Conservation (phyloP, 2,888 invertebrate genomes). For the Dryadula phaetusa region DNA sequence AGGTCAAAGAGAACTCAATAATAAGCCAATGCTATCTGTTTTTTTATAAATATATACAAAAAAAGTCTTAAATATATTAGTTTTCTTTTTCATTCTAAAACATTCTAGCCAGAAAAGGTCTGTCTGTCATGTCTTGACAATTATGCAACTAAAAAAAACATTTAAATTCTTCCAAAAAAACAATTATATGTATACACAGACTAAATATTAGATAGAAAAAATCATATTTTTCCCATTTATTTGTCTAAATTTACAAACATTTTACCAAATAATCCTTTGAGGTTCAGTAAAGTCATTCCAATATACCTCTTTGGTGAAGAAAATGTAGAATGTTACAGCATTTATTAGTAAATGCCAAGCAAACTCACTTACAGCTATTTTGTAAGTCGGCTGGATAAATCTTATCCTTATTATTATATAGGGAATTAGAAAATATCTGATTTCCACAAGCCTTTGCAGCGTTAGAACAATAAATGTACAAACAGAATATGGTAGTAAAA, state of each 20-base stretch:
- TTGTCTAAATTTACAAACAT: neutral
- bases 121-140: no score
- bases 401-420: constrained; percentile 92
- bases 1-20: no score
- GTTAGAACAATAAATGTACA: constrained; percentile 86
- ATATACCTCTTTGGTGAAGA: constrained; percentile 89
- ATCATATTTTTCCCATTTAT: neutral
- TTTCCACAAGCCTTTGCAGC: constrained; percentile 94
- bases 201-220: no score
- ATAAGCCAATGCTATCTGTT: no score
- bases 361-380: constrained; percentile 85
- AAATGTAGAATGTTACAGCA: constrained; percentile 88
- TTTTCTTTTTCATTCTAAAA: no score
- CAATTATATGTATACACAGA: no score
- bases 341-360: constrained; percentile 88
- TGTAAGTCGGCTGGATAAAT: constrained; percentile 73
- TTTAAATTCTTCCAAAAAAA: no score
- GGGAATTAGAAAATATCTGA: constrained; percentile 97
- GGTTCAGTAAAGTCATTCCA: constrained; percentile 89
- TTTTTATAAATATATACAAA: no score
- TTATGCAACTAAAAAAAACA: no score
- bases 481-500: constrained; percentile 85
- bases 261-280: constrained; percentile 95
- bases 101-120: no score
- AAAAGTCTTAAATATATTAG: no score